Percentiles rank a stretch among this genome's conserved stretches.
Conservation (phyloP, 2,888 invertebrate species). For the Gandaritis pyraliata region DNA sequence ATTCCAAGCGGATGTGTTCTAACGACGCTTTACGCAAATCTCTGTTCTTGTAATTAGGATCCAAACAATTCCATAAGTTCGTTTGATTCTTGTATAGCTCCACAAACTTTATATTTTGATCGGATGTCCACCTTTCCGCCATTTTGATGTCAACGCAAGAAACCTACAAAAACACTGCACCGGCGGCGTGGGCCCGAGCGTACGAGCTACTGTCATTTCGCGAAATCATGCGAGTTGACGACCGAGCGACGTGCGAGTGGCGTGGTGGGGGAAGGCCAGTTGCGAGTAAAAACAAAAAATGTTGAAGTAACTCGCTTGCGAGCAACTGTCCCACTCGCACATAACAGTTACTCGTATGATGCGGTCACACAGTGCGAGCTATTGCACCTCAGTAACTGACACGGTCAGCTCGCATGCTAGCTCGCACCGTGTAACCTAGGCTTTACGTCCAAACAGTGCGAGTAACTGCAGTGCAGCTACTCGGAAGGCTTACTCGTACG, state of each 20-base stretch:
- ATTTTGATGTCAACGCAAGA: slow-evolving; percentile 30
- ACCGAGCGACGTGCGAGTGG: slow-evolving; percentile 23
- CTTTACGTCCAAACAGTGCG: neutral
- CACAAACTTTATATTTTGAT: slow-evolving; percentile 30
- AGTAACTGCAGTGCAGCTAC: too few species aligned
- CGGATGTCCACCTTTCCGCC: slow-evolving; percentile 30
- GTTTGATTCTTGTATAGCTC: slow-evolving; percentile 21
- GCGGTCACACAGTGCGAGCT: slow-evolving; percentile 31
- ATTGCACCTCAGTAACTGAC: slow-evolving; percentile 14
- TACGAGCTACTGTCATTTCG: slow-evolving; percentile 24
- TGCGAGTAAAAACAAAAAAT: slow-evolving; percentile 28
- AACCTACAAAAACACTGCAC: slow-evolving; percentile 29
- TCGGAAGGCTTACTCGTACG: too few species aligned
- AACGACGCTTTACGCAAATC: slow-evolving; percentile 36
- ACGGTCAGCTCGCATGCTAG: too few species aligned
- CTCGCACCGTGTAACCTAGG: slow-evolving; percentile 25
- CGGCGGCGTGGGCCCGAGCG: slow-evolving; percentile 32
- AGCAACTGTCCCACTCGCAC: slow-evolving; percentile 39
- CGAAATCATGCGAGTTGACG: slow-evolving; percentile 26
- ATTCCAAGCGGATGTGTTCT: slow-evolving; percentile 3
- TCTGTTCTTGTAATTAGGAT: slow-evolving; percentile 34
- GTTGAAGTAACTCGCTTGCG: slow-evolving; percentile 33
- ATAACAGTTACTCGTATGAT: slow-evolving; percentile 37
- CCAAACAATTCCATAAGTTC: slow-evolving; percentile 35
- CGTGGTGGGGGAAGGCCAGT: slow-evolving; percentile 16